Evolutionary conservation across 2,888 invertebrate genomes (phyloP), one percentile per base, ranked within the genome.

Genomic region (Cenopis cana): DNA sequence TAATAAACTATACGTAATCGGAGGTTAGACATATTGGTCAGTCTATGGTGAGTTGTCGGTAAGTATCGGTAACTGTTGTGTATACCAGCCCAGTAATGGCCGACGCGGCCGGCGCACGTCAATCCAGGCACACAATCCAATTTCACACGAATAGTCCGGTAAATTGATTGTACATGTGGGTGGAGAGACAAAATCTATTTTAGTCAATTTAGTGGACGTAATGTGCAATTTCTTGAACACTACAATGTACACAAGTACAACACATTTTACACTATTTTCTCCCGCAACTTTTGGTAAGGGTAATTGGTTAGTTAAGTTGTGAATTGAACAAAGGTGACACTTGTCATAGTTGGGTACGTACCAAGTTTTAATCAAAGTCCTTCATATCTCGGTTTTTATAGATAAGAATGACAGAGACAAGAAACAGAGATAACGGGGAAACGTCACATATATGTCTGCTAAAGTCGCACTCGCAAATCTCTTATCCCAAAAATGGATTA

Each of bases 71-170:
- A 46, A 46, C n/a, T 12, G 46, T 46, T 46, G 46, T 46, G n/a
- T n/a, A 60, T 46, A 18, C 38, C 24, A 17, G 20, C 41, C 60
- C 46, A 17, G 46, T 60, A 57, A 67, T 57, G 57, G 49, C 57
- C 49, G 33, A 49, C 56, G n/a, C n/a, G 18, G 18, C 49, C n/a
- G 12, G 18, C 57, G n/a, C 49, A 36, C 49, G 46, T 67, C 57
- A 57, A 29, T 49, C 18, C 14, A 24, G 33, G 56, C 36, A 59
- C 59, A 49, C n/a, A 59, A 67, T 67, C 50, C 50, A 50, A 67
- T 67, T 67, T 67, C 50, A 38, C 67, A 59, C 59, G 9, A 59
- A 18, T 60, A n/a, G 46, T 46, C 46, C 24, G 46, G 24, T 60
- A 60, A 29, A 46, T 60, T 46, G n/a, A 60, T 29, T 60, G 17